Conservation (phyloP, 1,140 invertebrate species). For the Acyrthosiphon pisum region DNA sequence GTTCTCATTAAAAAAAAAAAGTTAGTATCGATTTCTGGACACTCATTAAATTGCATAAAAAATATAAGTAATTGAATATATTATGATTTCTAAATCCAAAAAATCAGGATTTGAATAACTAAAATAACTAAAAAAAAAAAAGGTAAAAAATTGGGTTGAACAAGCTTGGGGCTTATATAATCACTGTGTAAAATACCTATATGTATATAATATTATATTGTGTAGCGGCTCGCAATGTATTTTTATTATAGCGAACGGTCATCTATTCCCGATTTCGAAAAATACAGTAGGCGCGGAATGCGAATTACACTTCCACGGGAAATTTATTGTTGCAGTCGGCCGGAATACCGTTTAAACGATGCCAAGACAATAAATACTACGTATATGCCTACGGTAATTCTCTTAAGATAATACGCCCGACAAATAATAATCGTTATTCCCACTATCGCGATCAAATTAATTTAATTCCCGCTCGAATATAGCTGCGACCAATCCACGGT, state of each 20-base stretch:
- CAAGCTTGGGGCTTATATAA: too few relatives aligned
- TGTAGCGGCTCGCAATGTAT: too few relatives aligned
- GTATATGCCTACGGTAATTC: background rate
- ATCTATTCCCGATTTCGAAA: background rate
- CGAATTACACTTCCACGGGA: background rate
- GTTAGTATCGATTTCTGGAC: background rate
- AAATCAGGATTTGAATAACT: background rate
- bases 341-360: background rate
- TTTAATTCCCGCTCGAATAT: constrained; percentile 9
- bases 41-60: background rate
- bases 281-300: constrained; percentile 15
- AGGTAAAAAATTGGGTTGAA: background rate
- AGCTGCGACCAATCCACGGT: background rate
- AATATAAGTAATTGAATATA: background rate
- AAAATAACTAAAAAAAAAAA: background rate
- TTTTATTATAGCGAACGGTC: background rate
- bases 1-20: background rate
- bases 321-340: background rate
- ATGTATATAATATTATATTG: too few relatives aligned
- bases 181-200: too few relatives aligned
- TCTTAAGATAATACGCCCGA: background rate
- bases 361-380: background rate
- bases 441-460: constrained; percentile 35
- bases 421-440: constrained; percentile 19
- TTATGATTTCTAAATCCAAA: background rate